A percentile compares a stretch with the other conserved stretches of the same genome.
Evolutionary conservation across 2,888 invertebrate species (phyloP).

Genomic region (Drosophila koepferae): DNA sequence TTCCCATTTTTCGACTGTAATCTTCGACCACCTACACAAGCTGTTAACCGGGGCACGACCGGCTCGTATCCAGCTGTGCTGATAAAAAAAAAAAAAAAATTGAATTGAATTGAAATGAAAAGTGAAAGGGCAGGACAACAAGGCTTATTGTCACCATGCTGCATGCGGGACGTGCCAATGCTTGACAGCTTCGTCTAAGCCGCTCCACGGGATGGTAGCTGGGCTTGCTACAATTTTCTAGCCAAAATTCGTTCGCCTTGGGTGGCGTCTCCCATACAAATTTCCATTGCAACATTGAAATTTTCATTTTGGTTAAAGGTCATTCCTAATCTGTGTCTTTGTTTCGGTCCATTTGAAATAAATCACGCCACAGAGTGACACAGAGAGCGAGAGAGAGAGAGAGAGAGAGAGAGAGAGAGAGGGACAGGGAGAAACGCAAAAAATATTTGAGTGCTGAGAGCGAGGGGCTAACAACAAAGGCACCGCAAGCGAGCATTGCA

Average conservation of each 20-base stretch:
- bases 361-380: constrained; percentile 39
- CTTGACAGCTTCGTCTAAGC: constrained; percentile 55
- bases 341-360: constrained; percentile 43
- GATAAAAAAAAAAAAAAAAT: constrained; percentile 64
- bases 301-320: constrained; percentile 32
- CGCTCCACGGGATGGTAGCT: constrained; percentile 31
- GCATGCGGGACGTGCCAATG: constrained; percentile 54
- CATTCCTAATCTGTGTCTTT: constrained; percentile 35
- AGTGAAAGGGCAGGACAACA: constrained; percentile 53
- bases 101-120: constrained; percentile 31
- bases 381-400: background rate
- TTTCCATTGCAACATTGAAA: constrained; percentile 36
- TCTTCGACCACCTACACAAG: constrained; percentile 55
- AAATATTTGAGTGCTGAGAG: constrained; percentile 14
- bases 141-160: constrained; percentile 50
- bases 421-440: constrained; percentile 41
- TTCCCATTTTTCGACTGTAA: constrained; percentile 12
- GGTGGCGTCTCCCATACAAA: constrained; percentile 53
- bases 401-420: background rate
- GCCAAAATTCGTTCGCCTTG: constrained; percentile 50
- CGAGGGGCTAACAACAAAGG: constrained; percentile 50
- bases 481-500: constrained; percentile 55
- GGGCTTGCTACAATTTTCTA: constrained; percentile 39
- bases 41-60: constrained; percentile 10
- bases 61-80: constrained; percentile 46